Evolutionary conservation across 2,888 invertebrate species (phyloP).

Genomic region (Apamea sordens): DNA sequence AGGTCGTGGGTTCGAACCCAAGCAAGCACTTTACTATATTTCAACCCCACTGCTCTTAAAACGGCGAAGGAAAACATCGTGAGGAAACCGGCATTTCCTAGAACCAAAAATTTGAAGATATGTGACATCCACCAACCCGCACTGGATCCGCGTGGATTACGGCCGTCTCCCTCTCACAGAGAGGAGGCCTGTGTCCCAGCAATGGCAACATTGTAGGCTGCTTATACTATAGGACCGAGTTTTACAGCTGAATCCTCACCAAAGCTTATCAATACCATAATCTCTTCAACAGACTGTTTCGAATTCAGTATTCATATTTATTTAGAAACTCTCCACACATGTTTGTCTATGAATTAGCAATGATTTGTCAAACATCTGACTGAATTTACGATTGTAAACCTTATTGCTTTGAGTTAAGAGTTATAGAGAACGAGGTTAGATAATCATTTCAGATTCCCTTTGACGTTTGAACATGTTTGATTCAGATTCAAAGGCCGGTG

Average conservation of each 20-base stretch:
- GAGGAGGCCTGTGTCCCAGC: too few relatives aligned
- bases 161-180: too few relatives aligned
- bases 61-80: too few relatives aligned
- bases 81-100: too few relatives aligned
- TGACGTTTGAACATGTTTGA: slow-evolving; percentile 57
- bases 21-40: too few relatives aligned
- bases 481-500: slow-evolving; percentile 61
- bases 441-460: slow-evolving; percentile 54
- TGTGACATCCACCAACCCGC: too few relatives aligned
- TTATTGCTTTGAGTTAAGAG: slow-evolving; percentile 19
- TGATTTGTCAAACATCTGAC: slow-evolving; percentile 47
- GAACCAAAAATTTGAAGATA: too few relatives aligned
- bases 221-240: background rate
- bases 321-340: slow-evolving; percentile 54
- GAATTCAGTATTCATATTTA: slow-evolving; percentile 58
- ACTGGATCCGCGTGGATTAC: too few relatives aligned
- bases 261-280: slow-evolving; percentile 36
- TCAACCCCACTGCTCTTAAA: too few relatives aligned
- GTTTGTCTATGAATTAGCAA: slow-evolving; percentile 63
- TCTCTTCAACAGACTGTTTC: slow-evolving; percentile 33
- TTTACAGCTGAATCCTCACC: background rate
- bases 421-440: background rate
- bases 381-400: background rate
- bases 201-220: too few relatives aligned
- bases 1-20: too few relatives aligned